Conservation (phyloP, 2,797 vertebrate genomes). For the Florisuga fusca region DNA sequence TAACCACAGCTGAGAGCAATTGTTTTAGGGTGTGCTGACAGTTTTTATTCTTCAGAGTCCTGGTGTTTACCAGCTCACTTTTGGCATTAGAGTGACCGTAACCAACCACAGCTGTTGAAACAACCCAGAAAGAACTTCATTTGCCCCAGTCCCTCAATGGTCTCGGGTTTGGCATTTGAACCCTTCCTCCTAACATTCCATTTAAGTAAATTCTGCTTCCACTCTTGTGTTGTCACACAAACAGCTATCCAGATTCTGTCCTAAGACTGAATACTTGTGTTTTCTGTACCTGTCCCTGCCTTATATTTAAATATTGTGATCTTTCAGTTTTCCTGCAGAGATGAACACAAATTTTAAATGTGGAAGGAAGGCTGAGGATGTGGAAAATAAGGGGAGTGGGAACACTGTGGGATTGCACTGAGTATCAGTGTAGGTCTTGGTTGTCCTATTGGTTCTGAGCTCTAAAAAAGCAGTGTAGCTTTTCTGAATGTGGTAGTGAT, state of each 20-base stretch:
- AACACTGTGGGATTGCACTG: background rate
- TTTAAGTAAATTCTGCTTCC: background rate
- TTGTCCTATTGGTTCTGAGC: background rate
- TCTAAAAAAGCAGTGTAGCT: background rate
- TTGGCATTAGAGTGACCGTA: background rate
- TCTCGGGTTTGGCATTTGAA: background rate
- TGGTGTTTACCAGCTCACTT: background rate
- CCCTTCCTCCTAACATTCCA: background rate
- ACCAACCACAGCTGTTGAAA: constrained; percentile 19
- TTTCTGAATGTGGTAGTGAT: rapidly evolving
- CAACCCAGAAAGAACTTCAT: background rate
- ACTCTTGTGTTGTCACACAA: background rate
- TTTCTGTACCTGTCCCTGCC: background rate
- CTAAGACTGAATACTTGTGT: background rate
- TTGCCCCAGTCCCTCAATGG: background rate
- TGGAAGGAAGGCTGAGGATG: background rate
- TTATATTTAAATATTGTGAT: background rate
- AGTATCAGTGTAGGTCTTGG: background rate
- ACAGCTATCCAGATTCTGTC: background rate
- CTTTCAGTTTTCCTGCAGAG: background rate
- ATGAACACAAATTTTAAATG: background rate
- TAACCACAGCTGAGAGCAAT: background rate
- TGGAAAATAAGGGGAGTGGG: background rate
- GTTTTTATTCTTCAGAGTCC: background rate
- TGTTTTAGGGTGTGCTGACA: background rate